A percentile compares a stretch with the other conserved stretches of the same genome.
These are phyloP conservation scores for Brachionus plicatilis DNA, from an alignment of 1,140 invertebrate genomes.

Conservation along the genomic window DNA sequence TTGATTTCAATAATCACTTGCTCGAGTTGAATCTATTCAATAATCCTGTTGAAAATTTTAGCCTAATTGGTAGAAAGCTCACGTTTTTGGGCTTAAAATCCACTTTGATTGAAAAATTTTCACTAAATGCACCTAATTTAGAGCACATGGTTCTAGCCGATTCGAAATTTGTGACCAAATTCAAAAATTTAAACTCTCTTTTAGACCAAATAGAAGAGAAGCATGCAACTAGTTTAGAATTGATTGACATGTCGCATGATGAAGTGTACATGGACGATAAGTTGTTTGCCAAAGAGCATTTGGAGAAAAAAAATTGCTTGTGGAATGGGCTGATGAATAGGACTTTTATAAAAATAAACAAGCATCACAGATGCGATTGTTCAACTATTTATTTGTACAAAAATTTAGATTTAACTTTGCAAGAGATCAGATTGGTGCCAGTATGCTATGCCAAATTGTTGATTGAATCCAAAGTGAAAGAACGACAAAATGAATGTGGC, in stretches of 20 bases:
- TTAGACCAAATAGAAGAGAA: not conserved
- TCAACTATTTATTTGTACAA: not conserved
- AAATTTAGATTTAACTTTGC: not conserved
- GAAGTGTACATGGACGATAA: not conserved
- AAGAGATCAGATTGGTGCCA: not conserved
- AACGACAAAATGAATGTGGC: not conserved
- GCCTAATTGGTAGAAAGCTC: not conserved
- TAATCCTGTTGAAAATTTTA: not conserved
- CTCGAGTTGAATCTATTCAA: not conserved
- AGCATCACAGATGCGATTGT: not conserved
- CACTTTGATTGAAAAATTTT: not conserved
- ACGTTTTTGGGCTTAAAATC: not conserved
- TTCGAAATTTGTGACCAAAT: not conserved
- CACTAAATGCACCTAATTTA: not conserved
- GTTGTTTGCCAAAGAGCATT: not conserved
- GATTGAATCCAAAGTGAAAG: not conserved
- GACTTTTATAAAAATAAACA: constrained; percentile 17
- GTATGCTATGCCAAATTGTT: not conserved
- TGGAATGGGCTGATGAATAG: not conserved
- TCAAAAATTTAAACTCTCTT: constrained; percentile 12
- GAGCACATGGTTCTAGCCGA: not conserved
- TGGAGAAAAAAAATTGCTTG: not conserved
- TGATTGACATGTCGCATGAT: not conserved
- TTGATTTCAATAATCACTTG: not conserved
- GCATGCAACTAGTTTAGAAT: not conserved